Conservation (phyloP, 2,113 vertebrate genomes). For the Bubo scandiacus region DNA sequence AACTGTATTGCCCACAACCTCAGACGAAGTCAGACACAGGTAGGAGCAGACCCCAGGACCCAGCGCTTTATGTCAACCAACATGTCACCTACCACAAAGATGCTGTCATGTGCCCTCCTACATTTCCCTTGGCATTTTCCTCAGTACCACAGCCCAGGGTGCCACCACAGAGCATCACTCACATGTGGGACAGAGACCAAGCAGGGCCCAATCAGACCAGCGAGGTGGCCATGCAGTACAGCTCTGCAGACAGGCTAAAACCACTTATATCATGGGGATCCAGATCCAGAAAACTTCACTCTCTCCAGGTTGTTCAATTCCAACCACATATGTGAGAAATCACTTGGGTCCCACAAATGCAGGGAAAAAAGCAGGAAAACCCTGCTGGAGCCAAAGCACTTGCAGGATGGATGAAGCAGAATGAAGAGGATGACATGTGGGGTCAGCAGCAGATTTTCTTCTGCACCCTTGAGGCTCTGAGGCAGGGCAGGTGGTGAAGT, state of each 20-base stretch:
- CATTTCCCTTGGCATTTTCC: background rate
- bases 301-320: background rate
- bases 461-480: background rate
- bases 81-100: background rate
- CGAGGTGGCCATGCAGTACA: rapidly evolving
- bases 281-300: background rate
- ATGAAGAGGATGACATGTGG: background rate
- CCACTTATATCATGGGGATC: no score
- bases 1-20: background rate
- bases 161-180: background rate
- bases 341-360: background rate
- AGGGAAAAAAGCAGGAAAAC: background rate
- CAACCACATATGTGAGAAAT: background rate
- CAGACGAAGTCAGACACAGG: background rate
- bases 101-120: background rate
- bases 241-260: background rate
- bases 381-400: background rate
- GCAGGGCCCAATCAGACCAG: background rate
- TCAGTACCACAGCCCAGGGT: background rate
- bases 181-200: no score
- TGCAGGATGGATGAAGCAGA: background rate
- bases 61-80: background rate
- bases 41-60: background rate
- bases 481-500: background rate
- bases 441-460: background rate